Conservation (phyloP, 2,888 invertebrate genomes). For the Augiades crinisus region DNA sequence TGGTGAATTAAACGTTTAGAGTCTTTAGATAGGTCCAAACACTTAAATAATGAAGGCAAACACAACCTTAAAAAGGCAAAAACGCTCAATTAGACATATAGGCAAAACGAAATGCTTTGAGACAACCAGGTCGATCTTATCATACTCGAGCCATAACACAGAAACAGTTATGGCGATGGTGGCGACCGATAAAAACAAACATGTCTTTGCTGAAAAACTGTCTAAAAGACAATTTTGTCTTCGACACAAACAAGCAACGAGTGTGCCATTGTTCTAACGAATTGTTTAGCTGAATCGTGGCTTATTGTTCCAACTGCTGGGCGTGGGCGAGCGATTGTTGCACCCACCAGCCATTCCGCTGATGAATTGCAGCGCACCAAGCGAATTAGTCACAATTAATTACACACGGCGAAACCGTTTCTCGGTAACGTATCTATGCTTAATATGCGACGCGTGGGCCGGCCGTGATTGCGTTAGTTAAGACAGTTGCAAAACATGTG, state of each 20-base stretch:
- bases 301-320: slow-evolving; percentile 55
- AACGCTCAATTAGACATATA: no score
- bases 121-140: no score
- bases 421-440: slow-evolving; percentile 28
- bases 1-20: no score
- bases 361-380: slow-evolving; percentile 62
- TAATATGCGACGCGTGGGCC: slow-evolving; percentile 16
- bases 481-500: not conserved
- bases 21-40: no score
- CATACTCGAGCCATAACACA: not conserved
- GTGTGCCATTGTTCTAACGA: not conserved
- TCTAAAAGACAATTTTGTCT: not conserved
- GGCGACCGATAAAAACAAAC: no score
- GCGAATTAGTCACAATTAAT: slow-evolving; percentile 64
- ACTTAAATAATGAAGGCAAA: no score
- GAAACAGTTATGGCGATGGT: no score
- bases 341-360: slow-evolving; percentile 61
- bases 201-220: no score
- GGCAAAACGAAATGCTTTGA: no score
- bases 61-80: no score
- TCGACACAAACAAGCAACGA: not conserved
- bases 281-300: slow-evolving; percentile 20
- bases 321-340: slow-evolving; percentile 66
- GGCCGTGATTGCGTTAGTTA: not conserved
- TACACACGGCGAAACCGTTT: slow-evolving; percentile 47